Evolutionary conservation across 2,888 invertebrate species (phyloP).

Genomic region (Cantharis nigra): DNA sequence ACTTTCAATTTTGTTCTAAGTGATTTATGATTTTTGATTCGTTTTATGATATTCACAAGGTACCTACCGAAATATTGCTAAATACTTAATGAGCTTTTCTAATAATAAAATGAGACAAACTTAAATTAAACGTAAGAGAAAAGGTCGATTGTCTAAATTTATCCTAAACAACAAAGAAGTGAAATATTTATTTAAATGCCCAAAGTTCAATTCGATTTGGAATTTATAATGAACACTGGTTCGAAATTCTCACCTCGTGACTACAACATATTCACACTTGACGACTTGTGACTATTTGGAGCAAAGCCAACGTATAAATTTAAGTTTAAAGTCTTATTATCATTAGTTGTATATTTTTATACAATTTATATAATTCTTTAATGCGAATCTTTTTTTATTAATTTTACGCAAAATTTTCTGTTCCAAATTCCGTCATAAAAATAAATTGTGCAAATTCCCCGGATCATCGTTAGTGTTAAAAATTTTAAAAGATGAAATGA

Average conservation of each 20-base stretch:
- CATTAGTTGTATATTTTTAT: not conserved
- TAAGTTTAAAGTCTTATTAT: not conserved
- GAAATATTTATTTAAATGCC: not conserved
- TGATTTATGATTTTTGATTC: not conserved
- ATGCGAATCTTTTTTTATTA: not conserved
- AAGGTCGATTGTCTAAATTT: not conserved
- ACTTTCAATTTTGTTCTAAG: not conserved
- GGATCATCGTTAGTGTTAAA: not conserved
- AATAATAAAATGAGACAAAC: not conserved
- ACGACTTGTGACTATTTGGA: slow-evolving; percentile 11
- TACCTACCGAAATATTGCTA: not conserved
- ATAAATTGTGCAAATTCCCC: not conserved
- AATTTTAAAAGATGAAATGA: not conserved
- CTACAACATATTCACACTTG: slow-evolving; percentile 6
- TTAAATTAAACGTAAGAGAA: not conserved
- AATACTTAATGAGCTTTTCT: not conserved
- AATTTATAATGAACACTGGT: not conserved
- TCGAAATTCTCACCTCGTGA: slow-evolving; percentile 11
- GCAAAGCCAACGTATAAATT: slow-evolving; percentile 11
- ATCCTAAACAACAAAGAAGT: not conserved
- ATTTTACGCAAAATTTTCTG: not conserved
- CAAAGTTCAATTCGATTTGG: not conserved
- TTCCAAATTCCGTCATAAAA: not conserved
- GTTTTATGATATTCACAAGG: not conserved
- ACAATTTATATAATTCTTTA: not conserved